phyloP scores from a whole-genome alignment of 2,113 vertebrate genomes.

The Tachysurus fulvidraco region DNA sequence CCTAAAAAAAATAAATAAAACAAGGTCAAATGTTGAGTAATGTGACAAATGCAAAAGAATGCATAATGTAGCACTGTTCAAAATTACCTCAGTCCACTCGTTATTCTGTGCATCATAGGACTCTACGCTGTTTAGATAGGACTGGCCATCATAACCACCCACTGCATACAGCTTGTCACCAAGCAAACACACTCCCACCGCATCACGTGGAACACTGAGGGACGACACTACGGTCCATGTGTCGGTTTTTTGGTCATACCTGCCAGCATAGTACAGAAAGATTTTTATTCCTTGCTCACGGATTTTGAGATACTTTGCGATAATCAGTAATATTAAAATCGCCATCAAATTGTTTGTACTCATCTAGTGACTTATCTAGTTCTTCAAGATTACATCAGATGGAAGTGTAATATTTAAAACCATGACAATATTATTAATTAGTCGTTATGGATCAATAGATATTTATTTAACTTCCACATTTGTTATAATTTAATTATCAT shows the following conservation, averaged over 20 bases:
- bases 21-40: background rate
- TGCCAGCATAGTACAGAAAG: conserved; percentile 56
- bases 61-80: background rate
- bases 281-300: background rate
- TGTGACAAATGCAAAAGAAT: background rate
- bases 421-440: background rate
- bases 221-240: conserved; percentile 92
- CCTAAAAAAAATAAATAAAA: background rate
- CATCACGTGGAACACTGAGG: conserved; percentile 87
- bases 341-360: background rate
- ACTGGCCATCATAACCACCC: conserved; percentile 92
- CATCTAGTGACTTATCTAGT: background rate
- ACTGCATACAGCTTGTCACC: conserved; percentile 91
- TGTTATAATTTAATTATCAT: background rate
- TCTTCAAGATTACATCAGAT: background rate
- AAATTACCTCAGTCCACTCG: conserved; percentile 92
- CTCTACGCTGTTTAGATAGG: conserved; percentile 89
- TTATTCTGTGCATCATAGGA: conserved; percentile 94
- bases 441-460: background rate
- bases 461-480: background rate
- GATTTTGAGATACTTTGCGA: background rate
- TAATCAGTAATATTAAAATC: background rate
- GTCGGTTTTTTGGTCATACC: conserved; percentile 94
- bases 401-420: too few species aligned
- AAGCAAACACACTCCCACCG: conserved; percentile 88